A percentile compares a stretch with the other conserved stretches of the same genome.
Conservation (phyloP, 2,113 vertebrate genomes). For the Oreochromis niloticus region DNA sequence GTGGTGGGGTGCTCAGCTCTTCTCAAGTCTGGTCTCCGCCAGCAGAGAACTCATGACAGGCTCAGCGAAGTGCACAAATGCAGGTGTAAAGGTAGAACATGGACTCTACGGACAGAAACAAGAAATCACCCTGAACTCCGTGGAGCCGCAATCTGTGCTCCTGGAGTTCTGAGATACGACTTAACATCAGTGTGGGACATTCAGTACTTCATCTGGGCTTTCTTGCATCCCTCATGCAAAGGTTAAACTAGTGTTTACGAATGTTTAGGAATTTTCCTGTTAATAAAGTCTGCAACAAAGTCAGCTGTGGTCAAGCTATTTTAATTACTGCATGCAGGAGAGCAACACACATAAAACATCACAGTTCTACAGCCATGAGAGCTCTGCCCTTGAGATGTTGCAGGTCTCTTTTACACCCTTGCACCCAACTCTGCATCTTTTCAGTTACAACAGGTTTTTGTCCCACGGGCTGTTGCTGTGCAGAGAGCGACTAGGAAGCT, state of each 20-base stretch:
- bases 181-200: neutral
- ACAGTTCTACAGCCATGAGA: neutral
- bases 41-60: conserved; percentile 76
- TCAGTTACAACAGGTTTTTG: too few species aligned
- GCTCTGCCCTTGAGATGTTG: too few species aligned
- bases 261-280: neutral
- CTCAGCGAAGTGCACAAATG: conserved; percentile 62
- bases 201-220: neutral
- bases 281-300: neutral
- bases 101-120: conserved; percentile 84
- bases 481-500: too few species aligned
- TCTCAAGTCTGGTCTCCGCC: conserved; percentile 73
- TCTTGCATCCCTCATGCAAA: neutral
- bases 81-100: conserved; percentile 66
- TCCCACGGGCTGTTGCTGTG: too few species aligned
- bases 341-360: neutral
- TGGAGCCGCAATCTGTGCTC: conserved; percentile 81
- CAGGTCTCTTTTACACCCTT: too few species aligned
- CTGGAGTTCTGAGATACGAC: conserved; percentile 76
- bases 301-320: neutral
- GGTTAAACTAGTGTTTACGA: neutral
- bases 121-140: conserved; percentile 78
- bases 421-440: too few species aligned
- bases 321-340: neutral
- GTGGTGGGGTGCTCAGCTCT: conserved; percentile 78